phyloP scores from a whole-genome alignment of 2,888 invertebrate species.

The Cheilosia grossa region DNA sequence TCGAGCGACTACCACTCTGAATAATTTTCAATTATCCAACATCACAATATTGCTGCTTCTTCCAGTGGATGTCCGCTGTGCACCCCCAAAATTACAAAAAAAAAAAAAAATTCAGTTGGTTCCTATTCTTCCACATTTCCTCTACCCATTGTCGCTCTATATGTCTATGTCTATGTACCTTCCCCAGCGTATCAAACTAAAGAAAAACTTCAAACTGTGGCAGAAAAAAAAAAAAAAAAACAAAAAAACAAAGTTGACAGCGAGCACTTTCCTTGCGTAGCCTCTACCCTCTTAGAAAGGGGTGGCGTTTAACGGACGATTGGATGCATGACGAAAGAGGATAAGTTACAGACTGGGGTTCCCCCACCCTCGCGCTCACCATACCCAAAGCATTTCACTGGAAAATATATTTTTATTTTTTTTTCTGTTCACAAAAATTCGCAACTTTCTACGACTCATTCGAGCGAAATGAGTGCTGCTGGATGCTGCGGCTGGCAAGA shows the following conservation, averaged over 20 bases:
- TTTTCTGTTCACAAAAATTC: conserved; percentile 12
- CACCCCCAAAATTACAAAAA: too few relatives aligned
- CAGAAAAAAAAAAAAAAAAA: background rate
- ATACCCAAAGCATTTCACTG: conserved; percentile 2
- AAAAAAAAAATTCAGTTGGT: too few relatives aligned
- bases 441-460: conserved; percentile 21
- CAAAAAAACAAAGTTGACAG: conserved; percentile 7
- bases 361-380: background rate
- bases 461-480: conserved; percentile 25
- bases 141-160: too few relatives aligned
- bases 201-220: conserved; percentile 8
- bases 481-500: conserved; percentile 15
- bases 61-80: too few relatives aligned
- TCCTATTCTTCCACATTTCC: background rate
- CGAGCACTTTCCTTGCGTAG: background rate
- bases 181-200: background rate
- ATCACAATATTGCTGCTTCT: too few relatives aligned
- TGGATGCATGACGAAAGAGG: conserved; percentile 16
- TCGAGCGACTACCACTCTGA: too few relatives aligned
- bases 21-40: too few relatives aligned
- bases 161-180: background rate
- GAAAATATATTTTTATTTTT: background rate
- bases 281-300: background rate
- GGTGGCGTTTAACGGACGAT: conserved; percentile 34
- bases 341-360: conserved; percentile 10